A percentile compares a stretch with the other conserved stretches of the same genome.
These are phyloP conservation scores for Beris chalybata DNA, from an alignment of 2,888 invertebrate genomes.

Conservation along the genomic window DNA sequence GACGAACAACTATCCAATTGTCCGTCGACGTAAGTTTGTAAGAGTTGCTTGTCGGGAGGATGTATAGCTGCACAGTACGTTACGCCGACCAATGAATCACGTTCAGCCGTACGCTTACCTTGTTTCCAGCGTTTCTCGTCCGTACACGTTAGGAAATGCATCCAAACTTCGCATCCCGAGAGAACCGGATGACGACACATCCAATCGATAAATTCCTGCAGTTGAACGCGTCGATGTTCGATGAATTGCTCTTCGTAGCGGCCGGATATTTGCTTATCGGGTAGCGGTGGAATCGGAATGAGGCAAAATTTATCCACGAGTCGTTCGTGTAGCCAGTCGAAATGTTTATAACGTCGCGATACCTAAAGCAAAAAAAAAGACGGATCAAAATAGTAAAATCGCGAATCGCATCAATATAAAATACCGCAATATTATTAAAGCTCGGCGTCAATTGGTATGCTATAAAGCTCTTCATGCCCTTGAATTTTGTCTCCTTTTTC, in stretches of 20 bases:
- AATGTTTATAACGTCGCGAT: slow-evolving; percentile 95
- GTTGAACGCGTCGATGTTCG: slow-evolving; percentile 87
- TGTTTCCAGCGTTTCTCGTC: slow-evolving; percentile 98
- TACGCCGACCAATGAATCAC: slow-evolving; percentile 86
- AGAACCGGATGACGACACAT: slow-evolving; percentile 96
- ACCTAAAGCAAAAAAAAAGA: slow-evolving; percentile 46
- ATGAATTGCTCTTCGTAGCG: slow-evolving; percentile 97
- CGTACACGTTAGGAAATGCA: slow-evolving; percentile 95
- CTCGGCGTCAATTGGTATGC: slow-evolving; percentile 95
- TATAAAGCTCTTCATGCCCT: slow-evolving; percentile 96
- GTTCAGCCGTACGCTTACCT: slow-evolving; percentile 93
- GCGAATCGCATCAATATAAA: slow-evolving; percentile 40
- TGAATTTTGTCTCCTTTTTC: slow-evolving; percentile 96
- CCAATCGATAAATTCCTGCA: slow-evolving; percentile 96
- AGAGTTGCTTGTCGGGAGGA: slow-evolving; percentile 77
- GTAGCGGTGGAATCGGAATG: slow-evolving; percentile 93
- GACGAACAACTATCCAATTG: slow-evolving; percentile 81
- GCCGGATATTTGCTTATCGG: slow-evolving; percentile 97
- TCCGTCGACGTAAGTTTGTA: slow-evolving; percentile 74
- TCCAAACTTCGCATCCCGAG: slow-evolving; percentile 89
- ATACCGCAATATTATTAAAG: slow-evolving; percentile 89
- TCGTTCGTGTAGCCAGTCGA: slow-evolving; percentile 97
- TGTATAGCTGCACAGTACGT: slow-evolving; percentile 89
- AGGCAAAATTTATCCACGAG: slow-evolving; percentile 91
- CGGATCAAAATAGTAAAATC: slow-evolving; percentile 5